A percentile compares a stretch with the other conserved stretches of the same genome.
Evolutionary conservation across 2,113 vertebrate species (phyloP).

Genomic region (Suncus etruscus): DNA sequence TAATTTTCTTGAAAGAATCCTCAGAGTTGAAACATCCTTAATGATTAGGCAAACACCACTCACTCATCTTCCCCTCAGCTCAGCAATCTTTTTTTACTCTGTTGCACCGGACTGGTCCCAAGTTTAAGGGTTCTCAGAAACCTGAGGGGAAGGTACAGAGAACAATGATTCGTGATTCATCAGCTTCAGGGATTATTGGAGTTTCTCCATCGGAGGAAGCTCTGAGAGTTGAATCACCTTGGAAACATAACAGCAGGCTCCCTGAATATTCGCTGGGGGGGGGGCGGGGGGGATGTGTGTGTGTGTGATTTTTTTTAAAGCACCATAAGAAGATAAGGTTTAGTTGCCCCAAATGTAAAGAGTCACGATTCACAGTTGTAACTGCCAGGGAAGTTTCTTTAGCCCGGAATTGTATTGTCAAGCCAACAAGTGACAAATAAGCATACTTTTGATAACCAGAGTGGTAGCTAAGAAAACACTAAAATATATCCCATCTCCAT

Average conservation of each 20-base stretch:
- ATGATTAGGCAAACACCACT: slow-evolving; percentile 7
- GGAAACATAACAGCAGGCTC: slow-evolving; percentile 65
- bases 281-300: no score
- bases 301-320: slow-evolving; percentile 47
- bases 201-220: slow-evolving; percentile 14
- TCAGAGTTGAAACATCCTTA: background rate
- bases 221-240: slow-evolving; percentile 65
- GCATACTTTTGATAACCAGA: slow-evolving; percentile 41
- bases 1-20: background rate
- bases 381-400: background rate
- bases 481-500: background rate
- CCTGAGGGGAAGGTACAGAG: background rate
- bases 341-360: slow-evolving; percentile 28
- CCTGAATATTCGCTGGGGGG: slow-evolving; percentile 14
- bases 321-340: slow-evolving; percentile 38
- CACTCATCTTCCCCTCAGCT: background rate
- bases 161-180: slow-evolving; percentile 1
- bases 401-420: slow-evolving; percentile 31
- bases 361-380: slow-evolving; percentile 52
- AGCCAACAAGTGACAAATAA: slow-evolving; percentile 48
- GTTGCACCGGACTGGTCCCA: background rate
- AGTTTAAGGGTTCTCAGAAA: background rate
- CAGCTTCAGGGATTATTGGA: background rate
- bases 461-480: background rate
- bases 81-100: background rate